A percentile compares a stretch with the other conserved stretches of the same genome.
These are phyloP conservation scores for Eriocheir sinensis DNA, from an alignment of 1,140 invertebrate genomes.

Conservation along the genomic window DNA sequence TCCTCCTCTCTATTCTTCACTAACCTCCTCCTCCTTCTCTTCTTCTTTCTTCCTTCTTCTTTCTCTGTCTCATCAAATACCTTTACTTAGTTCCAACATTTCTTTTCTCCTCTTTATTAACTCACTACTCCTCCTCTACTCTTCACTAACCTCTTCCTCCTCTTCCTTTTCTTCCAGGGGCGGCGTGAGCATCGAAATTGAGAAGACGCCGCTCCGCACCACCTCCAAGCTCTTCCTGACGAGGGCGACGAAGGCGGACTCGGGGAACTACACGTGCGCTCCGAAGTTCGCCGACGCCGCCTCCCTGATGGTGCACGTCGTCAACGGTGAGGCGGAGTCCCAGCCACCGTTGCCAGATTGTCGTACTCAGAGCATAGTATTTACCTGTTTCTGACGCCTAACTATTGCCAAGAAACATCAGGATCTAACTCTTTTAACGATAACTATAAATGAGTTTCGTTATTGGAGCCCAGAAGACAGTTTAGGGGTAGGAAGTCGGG, in stretches of 20 bases:
- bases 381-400: too few relatives aligned
- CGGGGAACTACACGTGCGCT: constrained; percentile 76
- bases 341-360: too few relatives aligned
- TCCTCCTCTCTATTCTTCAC: background rate
- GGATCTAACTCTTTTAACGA: too few relatives aligned
- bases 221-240: constrained; percentile 87
- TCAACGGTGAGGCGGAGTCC: constrained; percentile 72
- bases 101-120: too few relatives aligned
- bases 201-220: constrained; percentile 91
- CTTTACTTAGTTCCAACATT: too few relatives aligned
- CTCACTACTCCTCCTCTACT: too few relatives aligned
- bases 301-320: constrained; percentile 74
- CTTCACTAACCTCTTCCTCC: too few relatives aligned
- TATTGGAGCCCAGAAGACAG: too few relatives aligned
- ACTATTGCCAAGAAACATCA: too few relatives aligned
- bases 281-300: constrained; percentile 69
- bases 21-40: background rate
- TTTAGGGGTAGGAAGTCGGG: too few relatives aligned
- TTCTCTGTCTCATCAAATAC: background rate
- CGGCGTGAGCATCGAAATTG: constrained; percentile 94
- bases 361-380: too few relatives aligned
- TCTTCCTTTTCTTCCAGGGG: constrained; percentile 80
- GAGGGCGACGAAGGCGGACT: constrained; percentile 60
- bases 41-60: background rate
- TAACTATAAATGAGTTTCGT: too few relatives aligned